These are phyloP conservation scores for Zaprionus vittiger DNA, from an alignment of 1,140 invertebrate species.

Conservation along the genomic window DNA sequence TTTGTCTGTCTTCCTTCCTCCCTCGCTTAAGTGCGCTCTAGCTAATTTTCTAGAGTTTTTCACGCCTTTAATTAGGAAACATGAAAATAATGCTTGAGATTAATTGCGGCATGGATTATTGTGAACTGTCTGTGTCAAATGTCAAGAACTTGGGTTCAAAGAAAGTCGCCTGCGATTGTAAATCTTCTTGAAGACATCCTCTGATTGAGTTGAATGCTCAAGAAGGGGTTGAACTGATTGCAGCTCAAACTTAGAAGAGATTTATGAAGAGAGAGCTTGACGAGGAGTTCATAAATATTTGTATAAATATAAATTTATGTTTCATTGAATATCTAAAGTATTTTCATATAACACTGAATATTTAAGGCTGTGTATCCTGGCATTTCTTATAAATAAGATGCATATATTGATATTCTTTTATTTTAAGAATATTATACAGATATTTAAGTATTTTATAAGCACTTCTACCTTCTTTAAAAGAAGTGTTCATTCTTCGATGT, in stretches of 20 bases:
- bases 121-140: slow-evolving; percentile 28
- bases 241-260: not conserved
- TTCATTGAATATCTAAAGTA: no score
- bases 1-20: not conserved
- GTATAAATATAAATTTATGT: no score
- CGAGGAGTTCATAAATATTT: not conserved
- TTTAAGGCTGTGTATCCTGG: no score
- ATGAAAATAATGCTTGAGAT: slow-evolving; percentile 56
- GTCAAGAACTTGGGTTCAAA: slow-evolving; percentile 59
- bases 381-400: no score
- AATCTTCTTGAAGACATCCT: slow-evolving; percentile 21
- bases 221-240: slow-evolving; percentile 37
- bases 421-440: no score
- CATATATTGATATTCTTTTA: no score
- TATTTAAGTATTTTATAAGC: no score
- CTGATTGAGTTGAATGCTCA: slow-evolving; percentile 14
- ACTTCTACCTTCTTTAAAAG: no score
- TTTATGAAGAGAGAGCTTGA: not conserved
- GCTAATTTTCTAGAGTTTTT: slow-evolving; percentile 25
- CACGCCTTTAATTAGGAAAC: slow-evolving; percentile 65
- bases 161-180: slow-evolving; percentile 62
- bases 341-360: no score
- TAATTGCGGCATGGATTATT: slow-evolving; percentile 38
- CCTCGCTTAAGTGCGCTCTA: slow-evolving; percentile 14
- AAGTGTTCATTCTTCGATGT: no score